Evolutionary conservation across 2,797 vertebrate genomes (phyloP).

Genomic region (Numenius phaeopus): DNA sequence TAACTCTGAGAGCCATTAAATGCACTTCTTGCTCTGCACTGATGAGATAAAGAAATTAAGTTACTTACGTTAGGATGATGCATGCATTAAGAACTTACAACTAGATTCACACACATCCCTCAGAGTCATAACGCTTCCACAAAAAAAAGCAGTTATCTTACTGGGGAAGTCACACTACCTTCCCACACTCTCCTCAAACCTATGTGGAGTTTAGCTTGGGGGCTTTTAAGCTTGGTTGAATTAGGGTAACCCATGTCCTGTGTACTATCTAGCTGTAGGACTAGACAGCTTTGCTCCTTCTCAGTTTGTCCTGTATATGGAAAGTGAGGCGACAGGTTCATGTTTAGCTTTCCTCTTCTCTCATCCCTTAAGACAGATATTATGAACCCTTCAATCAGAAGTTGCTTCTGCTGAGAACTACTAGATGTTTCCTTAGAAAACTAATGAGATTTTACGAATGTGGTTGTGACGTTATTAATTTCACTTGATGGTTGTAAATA

Average conservation of each 20-base stretch:
- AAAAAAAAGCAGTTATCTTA: background rate
- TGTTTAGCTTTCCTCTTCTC: background rate
- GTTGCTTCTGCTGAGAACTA: background rate
- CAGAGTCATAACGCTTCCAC: background rate
- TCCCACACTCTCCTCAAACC: background rate
- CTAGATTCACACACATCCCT: background rate
- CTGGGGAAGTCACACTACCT: background rate
- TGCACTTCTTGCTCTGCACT: background rate
- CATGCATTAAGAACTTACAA: background rate
- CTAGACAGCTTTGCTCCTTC: background rate
- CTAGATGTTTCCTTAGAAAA: background rate
- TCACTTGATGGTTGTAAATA: background rate
- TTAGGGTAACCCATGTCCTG: background rate
- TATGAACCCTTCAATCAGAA: background rate
- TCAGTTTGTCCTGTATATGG: background rate
- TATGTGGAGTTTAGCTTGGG: background rate
- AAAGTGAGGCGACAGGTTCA: background rate
- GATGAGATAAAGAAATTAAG: background rate
- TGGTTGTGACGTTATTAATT: background rate
- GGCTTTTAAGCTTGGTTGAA: background rate
- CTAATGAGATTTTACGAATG: background rate
- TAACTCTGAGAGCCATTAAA: background rate
- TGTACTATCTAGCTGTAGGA: background rate
- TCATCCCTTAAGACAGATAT: background rate
- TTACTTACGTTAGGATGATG: background rate